Percentiles rank a stretch among this genome's conserved stretches.
phyloP scores from a whole-genome alignment of 1,140 invertebrate species.

The Thereuonema tuberculata region DNA sequence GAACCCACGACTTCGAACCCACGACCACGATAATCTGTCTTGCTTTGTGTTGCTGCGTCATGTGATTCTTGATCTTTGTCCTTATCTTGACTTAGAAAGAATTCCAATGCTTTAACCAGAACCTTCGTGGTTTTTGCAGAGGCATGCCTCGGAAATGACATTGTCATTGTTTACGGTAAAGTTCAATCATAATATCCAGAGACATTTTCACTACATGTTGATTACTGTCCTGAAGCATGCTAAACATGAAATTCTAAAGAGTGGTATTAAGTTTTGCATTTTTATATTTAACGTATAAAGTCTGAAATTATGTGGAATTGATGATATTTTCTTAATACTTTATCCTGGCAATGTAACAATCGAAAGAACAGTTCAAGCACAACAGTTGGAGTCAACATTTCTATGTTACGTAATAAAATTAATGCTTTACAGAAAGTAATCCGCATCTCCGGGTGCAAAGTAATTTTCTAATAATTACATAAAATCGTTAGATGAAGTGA shows the following conservation, averaged over 20 bases:
- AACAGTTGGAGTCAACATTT: conserved; percentile 66
- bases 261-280: conserved; percentile 78
- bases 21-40: conserved; percentile 41
- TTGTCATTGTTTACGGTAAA: conserved; percentile 96
- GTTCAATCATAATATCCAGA: conserved; percentile 85
- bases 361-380: conserved; percentile 82
- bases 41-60: conserved; percentile 40
- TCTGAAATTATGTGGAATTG: conserved; percentile 82
- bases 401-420: conserved; percentile 83
- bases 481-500: too few relatives aligned
- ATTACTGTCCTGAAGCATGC: conserved; percentile 81
- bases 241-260: conserved; percentile 90
- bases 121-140: conserved; percentile 88
- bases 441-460: conserved; percentile 74
- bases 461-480: too few relatives aligned
- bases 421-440: conserved; percentile 81
- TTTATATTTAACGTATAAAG: conserved; percentile 91
- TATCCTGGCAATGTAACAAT: conserved; percentile 79
- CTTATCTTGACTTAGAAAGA: conserved; percentile 77
- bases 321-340: conserved; percentile 68
- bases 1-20: too few relatives aligned
- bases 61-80: conserved; percentile 45
- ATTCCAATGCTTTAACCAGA: conserved; percentile 83
- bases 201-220: conserved; percentile 83
- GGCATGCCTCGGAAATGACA: conserved; percentile 85